Evolutionary conservation across 2,113 vertebrate genomes (phyloP), one percentile per base, ranked within the genome.

Genomic region (Rhodinocichla rosea): DNA sequence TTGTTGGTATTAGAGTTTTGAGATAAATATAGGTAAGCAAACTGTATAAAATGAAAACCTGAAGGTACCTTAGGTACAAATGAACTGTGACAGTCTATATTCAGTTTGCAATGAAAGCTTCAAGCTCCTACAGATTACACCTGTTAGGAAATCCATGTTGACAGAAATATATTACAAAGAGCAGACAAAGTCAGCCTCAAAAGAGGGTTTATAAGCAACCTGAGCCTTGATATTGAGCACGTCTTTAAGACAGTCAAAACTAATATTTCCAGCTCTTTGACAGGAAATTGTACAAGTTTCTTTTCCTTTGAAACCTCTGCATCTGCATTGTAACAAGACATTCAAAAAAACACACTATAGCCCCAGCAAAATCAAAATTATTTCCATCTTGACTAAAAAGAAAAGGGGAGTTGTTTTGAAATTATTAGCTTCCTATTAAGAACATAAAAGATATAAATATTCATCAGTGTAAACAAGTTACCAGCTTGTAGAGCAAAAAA

Each of bases 131-230:
- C 84, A 85, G 70, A 90, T 90, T 60, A 85, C 32, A 52, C 67
- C 83, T 70, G 50, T 84, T 79, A 82, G 62, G 63, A 94, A 95
- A 94, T 82, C 57, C 40, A 16, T 13, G 44, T 37, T 94, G 90
- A 94, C 82, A 92, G 74, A 91, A 91, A 71, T 64, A 24, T 84
- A 92, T 75, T 82, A 68, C 64, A 91, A 92, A 94, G n/a, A 79
- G 21, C 49, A 84, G 35, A 69, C 39, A 87, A 94, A 82, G 40
- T 64, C 26, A 50, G 37, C 70, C 68, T 91, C 82, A 96, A 84
- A 94, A 77, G 40, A 79, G 26, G 44, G 44, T 93, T 78, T 87
- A 76, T 55, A 76, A 90, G 57, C 39, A 95, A 92, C 74, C 53
- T 67, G 39, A 89, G 75, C 78, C 49, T 73, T 91, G 49, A 82